These are phyloP conservation scores for Netelia inedita DNA, from an alignment of 2,888 invertebrate species.

Conservation along the genomic window DNA sequence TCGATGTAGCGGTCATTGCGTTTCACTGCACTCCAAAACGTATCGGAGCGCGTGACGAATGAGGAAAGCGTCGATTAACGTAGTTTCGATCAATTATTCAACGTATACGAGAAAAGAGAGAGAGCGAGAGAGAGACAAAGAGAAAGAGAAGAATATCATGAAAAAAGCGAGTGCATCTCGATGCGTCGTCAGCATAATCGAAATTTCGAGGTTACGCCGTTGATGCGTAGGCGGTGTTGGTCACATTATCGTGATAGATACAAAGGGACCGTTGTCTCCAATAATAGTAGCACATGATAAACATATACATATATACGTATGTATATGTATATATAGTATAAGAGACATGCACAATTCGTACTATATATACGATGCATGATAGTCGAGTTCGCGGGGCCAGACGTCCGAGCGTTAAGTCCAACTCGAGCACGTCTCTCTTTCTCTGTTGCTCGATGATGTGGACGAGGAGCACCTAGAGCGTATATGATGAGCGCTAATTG, in stretches of 20 bases:
- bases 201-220: slow-evolving; percentile 56
- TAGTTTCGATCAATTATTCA: slow-evolving; percentile 52
- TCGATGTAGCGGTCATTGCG: slow-evolving; percentile 9
- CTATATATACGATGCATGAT: slow-evolving; percentile 37
- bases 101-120: not conserved
- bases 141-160: not conserved
- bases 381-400: slow-evolving; percentile 62
- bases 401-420: slow-evolving; percentile 63
- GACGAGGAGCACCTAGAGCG: slow-evolving; percentile 81
- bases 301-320: slow-evolving; percentile 33
- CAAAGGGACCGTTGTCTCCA: slow-evolving; percentile 59
- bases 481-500: slow-evolving; percentile 84
- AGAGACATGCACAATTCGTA: slow-evolving; percentile 8
- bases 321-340: slow-evolving; percentile 40
- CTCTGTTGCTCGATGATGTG: slow-evolving; percentile 65
- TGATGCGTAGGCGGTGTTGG: slow-evolving; percentile 49
- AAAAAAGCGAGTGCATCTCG: not conserved
- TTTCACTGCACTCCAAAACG: not conserved
- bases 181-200: slow-evolving; percentile 26
- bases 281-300: slow-evolving; percentile 14
- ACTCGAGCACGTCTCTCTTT: slow-evolving; percentile 54
- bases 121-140: slow-evolving; percentile 6
- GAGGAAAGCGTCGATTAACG: slow-evolving; percentile 54
- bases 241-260: slow-evolving; percentile 35
- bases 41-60: slow-evolving; percentile 40